A percentile compares a stretch with the other conserved stretches of the same genome.
These are phyloP conservation scores for Anthrax anthrax DNA, from an alignment of 2,888 invertebrate species.

Conservation along the genomic window DNA sequence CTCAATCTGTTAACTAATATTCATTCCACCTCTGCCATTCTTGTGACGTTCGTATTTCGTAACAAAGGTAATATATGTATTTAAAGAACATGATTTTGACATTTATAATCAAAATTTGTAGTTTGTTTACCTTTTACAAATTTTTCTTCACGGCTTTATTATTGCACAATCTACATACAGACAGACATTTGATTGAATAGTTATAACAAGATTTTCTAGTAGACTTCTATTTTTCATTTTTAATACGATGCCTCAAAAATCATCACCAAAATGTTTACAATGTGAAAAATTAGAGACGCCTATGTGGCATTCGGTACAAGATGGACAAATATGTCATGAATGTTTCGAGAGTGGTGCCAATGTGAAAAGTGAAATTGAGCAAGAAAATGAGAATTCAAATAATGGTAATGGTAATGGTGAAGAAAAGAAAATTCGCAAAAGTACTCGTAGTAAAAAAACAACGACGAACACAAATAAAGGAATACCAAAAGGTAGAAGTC, in stretches of 20 bases:
- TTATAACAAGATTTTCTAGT: too few relatives aligned
- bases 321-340: conserved; percentile 62
- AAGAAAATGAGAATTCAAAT: conserved; percentile 15
- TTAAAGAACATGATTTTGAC: too few relatives aligned
- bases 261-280: conserved; percentile 47
- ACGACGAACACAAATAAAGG: conserved; percentile 18
- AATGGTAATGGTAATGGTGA: conserved; percentile 26
- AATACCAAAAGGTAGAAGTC: conserved; percentile 52
- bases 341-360: conserved; percentile 46
- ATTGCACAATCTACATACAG: too few relatives aligned
- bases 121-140: too few relatives aligned
- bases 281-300: conserved; percentile 55
- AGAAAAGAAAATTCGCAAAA: conserved; percentile 25
- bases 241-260: conserved; percentile 20
- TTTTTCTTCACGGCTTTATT: too few relatives aligned
- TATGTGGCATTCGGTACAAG: conserved; percentile 61
- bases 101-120: too few relatives aligned
- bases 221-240: too few relatives aligned
- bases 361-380: conserved; percentile 18
- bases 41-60: too few relatives aligned
- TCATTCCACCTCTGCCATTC: too few relatives aligned
- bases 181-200: too few relatives aligned
- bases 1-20: too few relatives aligned
- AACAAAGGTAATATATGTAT: too few relatives aligned
- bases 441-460: conserved; percentile 30